Evolutionary conservation across 2,888 invertebrate species (phyloP).

Genomic region (Drosophila mettleri): DNA sequence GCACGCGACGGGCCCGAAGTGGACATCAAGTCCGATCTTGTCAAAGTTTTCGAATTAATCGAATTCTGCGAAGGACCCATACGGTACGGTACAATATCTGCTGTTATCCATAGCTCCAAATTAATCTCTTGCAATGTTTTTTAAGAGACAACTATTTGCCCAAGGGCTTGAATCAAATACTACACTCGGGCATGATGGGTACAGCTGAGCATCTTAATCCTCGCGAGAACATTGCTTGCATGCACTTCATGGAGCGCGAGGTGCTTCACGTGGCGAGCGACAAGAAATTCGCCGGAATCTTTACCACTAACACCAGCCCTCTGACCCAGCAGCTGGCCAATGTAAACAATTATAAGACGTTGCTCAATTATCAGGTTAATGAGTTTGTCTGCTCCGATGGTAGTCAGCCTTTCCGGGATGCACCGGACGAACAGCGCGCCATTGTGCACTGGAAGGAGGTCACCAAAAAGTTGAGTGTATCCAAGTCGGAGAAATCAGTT

Average conservation of each 20-base stretch:
- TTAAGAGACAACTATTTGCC: constrained; percentile 87
- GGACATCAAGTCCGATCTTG: constrained; percentile 88
- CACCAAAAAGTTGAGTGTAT: constrained; percentile 1
- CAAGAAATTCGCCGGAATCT: constrained; percentile 90
- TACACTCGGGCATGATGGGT: constrained; percentile 96
- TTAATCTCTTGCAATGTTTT: not conserved
- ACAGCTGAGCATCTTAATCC: constrained; percentile 88
- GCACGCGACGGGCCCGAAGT: constrained; percentile 92
- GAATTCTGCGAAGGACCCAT: constrained; percentile 91
- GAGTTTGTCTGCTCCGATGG: constrained; percentile 90
- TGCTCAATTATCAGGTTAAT: constrained; percentile 93
- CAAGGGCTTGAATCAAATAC: constrained; percentile 88
- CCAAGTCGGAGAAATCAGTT: constrained; percentile 13
- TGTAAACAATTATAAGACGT: constrained; percentile 91
- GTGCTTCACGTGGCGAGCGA: constrained; percentile 89
- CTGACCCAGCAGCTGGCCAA: constrained; percentile 95
- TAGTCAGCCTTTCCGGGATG: constrained; percentile 90
- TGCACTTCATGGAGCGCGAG: constrained; percentile 92
- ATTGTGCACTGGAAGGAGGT: constrained; percentile 91
- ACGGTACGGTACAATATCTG: constrained; percentile 84
- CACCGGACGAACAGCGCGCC: constrained; percentile 91
- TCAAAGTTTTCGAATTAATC: constrained; percentile 91
- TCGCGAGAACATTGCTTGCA: constrained; percentile 91
- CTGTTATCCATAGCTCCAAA: not conserved
- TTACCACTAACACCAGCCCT: constrained; percentile 95